phyloP scores from a whole-genome alignment of 2,797 vertebrate species.

The Sparidentex hasta region DNA sequence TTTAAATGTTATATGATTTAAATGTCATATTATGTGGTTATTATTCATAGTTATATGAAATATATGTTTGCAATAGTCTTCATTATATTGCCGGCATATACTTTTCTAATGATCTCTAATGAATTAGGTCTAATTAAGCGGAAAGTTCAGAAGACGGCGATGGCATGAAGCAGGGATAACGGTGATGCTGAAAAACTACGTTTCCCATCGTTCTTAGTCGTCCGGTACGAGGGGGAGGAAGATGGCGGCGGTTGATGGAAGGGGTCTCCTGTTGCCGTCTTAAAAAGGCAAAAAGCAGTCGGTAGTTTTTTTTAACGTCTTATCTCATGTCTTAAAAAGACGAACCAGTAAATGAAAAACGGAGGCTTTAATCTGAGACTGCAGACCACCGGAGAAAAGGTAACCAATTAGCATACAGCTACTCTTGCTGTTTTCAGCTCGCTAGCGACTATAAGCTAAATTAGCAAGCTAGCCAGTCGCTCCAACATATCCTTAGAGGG shows the following conservation, averaged over 20 bases:
- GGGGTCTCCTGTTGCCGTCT: slow-evolving; percentile 72
- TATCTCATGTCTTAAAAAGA: background rate
- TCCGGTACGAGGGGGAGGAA: slow-evolving; percentile 71
- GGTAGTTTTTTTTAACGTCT: slow-evolving; percentile 11
- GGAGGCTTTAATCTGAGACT: background rate
- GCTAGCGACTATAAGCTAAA: slow-evolving; percentile 54
- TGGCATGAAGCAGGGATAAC: background rate
- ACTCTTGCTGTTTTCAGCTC: slow-evolving; percentile 10
- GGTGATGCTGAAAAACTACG: slow-evolving; percentile 42
- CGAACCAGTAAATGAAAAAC: background rate
- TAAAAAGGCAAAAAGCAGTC: slow-evolving; percentile 50
- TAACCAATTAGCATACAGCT: slow-evolving; percentile 29
- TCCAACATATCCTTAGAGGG: slow-evolving; percentile 5
- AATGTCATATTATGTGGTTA: background rate
- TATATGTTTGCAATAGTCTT: background rate
- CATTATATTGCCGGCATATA: background rate
- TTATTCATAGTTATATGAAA: too few species aligned
- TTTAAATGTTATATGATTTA: background rate
- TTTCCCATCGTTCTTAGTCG: slow-evolving; percentile 76
- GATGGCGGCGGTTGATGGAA: slow-evolving; percentile 83
- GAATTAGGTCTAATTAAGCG: background rate
- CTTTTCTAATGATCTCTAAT: background rate
- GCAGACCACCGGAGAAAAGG: slow-evolving; percentile 44
- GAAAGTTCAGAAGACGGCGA: background rate
- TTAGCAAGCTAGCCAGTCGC: slow-evolving; percentile 45